A percentile compares a stretch with the other conserved stretches of the same genome.
These are phyloP conservation scores for Pseudopipra pipra DNA, from an alignment of 2,113 vertebrate species.

Conservation along the genomic window DNA sequence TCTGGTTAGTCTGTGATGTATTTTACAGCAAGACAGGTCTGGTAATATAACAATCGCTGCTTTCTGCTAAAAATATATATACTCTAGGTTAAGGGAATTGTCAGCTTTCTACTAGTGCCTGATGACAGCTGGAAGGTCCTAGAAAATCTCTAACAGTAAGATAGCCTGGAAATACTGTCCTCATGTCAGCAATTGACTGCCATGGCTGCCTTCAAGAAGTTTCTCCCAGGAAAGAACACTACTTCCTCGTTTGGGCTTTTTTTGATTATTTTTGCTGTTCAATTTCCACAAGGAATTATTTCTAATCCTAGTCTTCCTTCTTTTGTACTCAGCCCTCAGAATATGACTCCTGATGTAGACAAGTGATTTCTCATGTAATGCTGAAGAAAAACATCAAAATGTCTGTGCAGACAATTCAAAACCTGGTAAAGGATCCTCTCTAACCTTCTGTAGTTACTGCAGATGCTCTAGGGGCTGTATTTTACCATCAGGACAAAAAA, in stretches of 20 bases:
- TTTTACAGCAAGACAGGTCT: background rate
- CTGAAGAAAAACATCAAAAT: background rate
- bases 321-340: background rate
- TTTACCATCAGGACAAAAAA: background rate
- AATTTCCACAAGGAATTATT: background rate
- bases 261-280: background rate
- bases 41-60: background rate
- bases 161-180: background rate
- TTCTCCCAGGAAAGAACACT: background rate
- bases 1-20: background rate
- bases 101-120: background rate
- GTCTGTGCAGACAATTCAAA: background rate
- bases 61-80: background rate
- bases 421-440: background rate
- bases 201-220: background rate
- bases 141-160: background rate
- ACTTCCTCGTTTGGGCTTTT: fast-evolving
- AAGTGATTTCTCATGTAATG: background rate
- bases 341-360: background rate
- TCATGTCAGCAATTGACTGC: background rate
- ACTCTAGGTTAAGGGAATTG: background rate
- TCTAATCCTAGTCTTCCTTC: background rate
- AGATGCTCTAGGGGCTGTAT: background rate
- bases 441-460: background rate
- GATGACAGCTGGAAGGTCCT: background rate